Evolutionary conservation across 1,140 invertebrate genomes (phyloP), one percentile per base, ranked within the genome.

Genomic region (Bombus pascuorum): DNA sequence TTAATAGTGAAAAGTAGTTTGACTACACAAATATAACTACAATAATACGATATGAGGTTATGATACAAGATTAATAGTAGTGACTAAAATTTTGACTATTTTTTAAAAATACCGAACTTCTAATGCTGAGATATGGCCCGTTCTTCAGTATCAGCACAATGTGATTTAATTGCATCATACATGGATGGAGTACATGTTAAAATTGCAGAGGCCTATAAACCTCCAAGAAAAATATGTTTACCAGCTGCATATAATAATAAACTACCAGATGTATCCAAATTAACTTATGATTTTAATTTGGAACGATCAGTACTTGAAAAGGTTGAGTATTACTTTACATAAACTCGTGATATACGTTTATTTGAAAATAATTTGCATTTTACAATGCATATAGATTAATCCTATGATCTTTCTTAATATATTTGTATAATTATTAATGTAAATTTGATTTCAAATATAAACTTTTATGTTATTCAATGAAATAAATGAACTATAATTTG

Each of bases 151-250:
- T 92, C 93, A 32, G 89, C 85, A 5, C 93, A 94, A 85, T 94
- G 90, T 75, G 95, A 95, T 77, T 91, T 93, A 22, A 88, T 95
- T n/a, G 91, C 93, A n/a, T 95, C 94, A 86, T 97, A 96, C 89
- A 97, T 98, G 96, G 98, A 98, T 94, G 97, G 97, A 87, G 96
- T 98, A 86, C 97, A 97, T 83, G 98, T 98, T 70, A 98, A 98
- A 96, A 98, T 98, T 93, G 97, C 97, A 72, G 97, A 98, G 95
- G 97, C 97, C 86, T 98, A 98, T 90, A 97, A 98, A 94, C 97
- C 97, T 82, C 97, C 97, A 32, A 96, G 96, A 81, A 96, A 96
- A 94, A 96, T 98, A 74, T 96, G 96, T 86, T 93, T 98, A 87
- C 96, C 97, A 70, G 96, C 96, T 85, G 96, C 96, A 87, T 96